Base-by-base conservation (phyloP, 2,113 vertebrate species). In the Odocoileus hemionus region DNA sequence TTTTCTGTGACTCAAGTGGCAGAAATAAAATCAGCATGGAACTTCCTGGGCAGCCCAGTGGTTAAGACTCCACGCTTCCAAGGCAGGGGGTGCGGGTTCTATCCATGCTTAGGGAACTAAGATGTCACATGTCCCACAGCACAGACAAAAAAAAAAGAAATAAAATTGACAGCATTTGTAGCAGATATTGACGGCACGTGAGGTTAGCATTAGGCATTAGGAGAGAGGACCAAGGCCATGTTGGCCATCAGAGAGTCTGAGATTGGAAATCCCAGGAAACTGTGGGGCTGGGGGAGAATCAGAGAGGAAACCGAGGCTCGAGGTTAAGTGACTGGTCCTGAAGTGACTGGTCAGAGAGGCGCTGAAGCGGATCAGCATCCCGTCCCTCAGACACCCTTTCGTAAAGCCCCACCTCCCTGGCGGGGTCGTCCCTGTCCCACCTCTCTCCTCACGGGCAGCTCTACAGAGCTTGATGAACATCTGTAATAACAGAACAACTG, bases 11-110 rank as follows among this genome's bases (percentile, higher is more conserved):
- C 55, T 95, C 61, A 36, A 84, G 36, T 11, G 55, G 58, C 58
- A 78, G 50, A 87, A 96, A 39, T 83, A 96, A 95, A 96, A 82
- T 79, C n/a, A 78, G 36, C 50, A 92, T 43, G 39, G 70, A 76
- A 43, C 23, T 43, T 76, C 23, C 70, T 39, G 26, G 70, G 39
- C 39, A 15, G 12, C 36, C 39, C 23, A 26, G 21, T 7, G 23
- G 12, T 76, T 76, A 43, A 76, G 70, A 43, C 70, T 76, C 23
- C 39, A 76, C 0, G 36, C 70, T 14, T 76, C 70, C 11, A 14
- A 3, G 14, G 36, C 70, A 76, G 23, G 12, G 70, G 12, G 6
- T 26, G 23, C 1, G 0, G 70, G 23, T 26, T 76, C 39, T 43
- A 43, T 15, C 23, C 23, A 3, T 76, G 23, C 12, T 43, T 43